Evolutionary conservation across 2,113 vertebrate species (phyloP).

Genomic region (Baryphthengus martii): DNA sequence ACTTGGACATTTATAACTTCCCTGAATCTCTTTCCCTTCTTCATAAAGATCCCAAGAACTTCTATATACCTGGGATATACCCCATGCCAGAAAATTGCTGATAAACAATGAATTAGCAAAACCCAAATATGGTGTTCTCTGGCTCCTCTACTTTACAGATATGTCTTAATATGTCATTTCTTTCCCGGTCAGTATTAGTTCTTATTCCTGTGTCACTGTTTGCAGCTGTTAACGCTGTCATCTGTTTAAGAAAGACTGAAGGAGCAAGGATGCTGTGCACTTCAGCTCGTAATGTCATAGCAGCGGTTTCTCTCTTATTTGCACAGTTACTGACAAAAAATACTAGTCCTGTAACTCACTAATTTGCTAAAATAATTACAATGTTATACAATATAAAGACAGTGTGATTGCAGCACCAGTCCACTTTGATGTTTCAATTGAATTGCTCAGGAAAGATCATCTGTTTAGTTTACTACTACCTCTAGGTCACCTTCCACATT

Average conservation of each 20-base stretch:
- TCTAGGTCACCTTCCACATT: background rate
- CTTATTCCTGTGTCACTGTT: background rate
- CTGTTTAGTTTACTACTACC: background rate
- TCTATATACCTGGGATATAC: background rate
- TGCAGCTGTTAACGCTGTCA: background rate
- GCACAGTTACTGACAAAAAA: background rate
- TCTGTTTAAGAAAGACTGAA: background rate
- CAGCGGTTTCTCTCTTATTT: background rate
- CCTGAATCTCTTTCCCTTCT: background rate
- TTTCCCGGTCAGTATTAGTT: background rate
- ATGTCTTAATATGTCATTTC: background rate
- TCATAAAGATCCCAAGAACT: background rate
- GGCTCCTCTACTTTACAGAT: background rate
- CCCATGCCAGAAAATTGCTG: background rate
- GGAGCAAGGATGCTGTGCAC: background rate
- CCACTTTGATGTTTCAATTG: background rate
- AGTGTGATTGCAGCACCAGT: background rate
- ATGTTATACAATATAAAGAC: background rate
- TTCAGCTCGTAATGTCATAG: background rate
- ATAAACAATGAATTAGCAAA: background rate
- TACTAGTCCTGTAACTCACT: background rate
- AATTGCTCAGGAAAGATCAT: background rate
- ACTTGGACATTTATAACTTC: background rate
- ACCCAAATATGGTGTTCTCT: background rate
- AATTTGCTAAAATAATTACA: background rate